Evolutionary conservation across 2,113 vertebrate genomes (phyloP).

Genomic region (Rhabdomys dilectus): DNA sequence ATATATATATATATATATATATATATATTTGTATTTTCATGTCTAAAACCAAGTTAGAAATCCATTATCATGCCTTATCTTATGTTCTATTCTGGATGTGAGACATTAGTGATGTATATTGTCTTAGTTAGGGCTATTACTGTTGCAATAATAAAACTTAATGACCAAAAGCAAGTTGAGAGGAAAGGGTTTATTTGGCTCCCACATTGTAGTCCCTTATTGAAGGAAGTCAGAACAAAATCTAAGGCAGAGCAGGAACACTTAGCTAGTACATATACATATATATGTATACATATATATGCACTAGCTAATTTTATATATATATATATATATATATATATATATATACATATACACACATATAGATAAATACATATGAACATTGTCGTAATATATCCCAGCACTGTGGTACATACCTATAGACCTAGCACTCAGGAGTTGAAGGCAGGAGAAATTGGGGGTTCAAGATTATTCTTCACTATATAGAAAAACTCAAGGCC

Average conservation of each 20-base stretch:
- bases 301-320: too few relatives aligned
- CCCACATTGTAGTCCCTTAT: not conserved
- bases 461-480: not conserved
- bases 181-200: not conserved
- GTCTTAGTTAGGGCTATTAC: not conserved
- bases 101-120: not conserved
- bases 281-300: too few relatives aligned
- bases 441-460: not conserved
- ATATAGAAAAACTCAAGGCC: not conserved
- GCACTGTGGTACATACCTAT: not conserved
- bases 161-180: not conserved
- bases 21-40: not conserved
- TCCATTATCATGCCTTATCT: slow-evolving; percentile 1
- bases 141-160: not conserved
- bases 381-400: not conserved
- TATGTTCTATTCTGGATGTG: not conserved
- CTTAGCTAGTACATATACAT: not conserved
- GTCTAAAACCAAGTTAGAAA: not conserved
- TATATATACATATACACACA: too few relatives aligned
- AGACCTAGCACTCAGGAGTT: not conserved
- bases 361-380: too few relatives aligned
- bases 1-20: too few relatives aligned
- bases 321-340: too few relatives aligned
- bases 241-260: not conserved
- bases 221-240: not conserved